Percentiles rank a stretch among this genome's conserved stretches.
Evolutionary conservation across 2,888 invertebrate species (phyloP).

Genomic region (Dysmachus trigonus): DNA sequence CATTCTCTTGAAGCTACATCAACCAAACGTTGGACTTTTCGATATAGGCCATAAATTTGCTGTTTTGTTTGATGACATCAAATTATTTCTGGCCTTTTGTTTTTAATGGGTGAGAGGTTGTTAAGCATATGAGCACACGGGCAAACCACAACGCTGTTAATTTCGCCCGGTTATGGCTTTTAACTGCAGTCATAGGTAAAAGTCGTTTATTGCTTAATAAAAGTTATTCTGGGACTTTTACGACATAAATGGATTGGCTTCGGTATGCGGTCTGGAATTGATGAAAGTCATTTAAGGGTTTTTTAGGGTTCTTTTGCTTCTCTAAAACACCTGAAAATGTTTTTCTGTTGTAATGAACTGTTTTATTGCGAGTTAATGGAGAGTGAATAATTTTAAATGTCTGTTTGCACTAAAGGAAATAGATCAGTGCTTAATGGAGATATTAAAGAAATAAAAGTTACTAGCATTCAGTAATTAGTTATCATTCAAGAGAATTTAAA

Average conservation of each 20-base stretch:
- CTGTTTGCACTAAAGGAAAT: background rate
- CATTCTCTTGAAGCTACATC: background rate
- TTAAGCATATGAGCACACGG: background rate
- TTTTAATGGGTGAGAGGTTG: background rate
- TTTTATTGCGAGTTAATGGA: background rate
- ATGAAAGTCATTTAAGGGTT: background rate
- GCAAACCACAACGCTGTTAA: background rate
- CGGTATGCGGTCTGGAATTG: background rate
- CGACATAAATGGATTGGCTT: background rate
- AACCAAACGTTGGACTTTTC: background rate
- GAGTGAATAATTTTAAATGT: background rate
- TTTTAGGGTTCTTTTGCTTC: background rate
- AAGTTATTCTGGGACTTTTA: background rate
- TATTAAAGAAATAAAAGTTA: background rate
- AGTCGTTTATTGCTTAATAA: background rate
- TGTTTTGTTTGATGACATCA: background rate
- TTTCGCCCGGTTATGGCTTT: background rate
- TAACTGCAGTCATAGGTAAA: background rate
- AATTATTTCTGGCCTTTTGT: background rate
- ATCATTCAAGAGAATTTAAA: background rate
- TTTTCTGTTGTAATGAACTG: background rate
- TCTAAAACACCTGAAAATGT: background rate
- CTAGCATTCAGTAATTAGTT: background rate
- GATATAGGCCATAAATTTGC: background rate
- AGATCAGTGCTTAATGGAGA: background rate